Evolutionary conservation across 2,888 invertebrate genomes (phyloP).

Genomic region (Tachina lurida): DNA sequence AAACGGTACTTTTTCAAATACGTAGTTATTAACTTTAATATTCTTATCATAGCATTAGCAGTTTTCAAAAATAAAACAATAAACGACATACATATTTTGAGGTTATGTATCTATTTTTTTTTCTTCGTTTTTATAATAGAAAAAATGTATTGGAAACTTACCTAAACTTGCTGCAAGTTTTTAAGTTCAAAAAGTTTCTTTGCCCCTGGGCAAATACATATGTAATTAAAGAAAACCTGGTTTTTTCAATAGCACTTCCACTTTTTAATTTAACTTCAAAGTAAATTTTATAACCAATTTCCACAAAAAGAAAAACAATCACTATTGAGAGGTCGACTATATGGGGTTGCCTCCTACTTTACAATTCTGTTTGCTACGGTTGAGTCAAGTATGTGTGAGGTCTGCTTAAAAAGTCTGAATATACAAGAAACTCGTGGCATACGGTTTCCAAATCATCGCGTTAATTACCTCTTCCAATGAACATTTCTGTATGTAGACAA

Average conservation of each 20-base stretch:
- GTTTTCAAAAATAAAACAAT: constrained; percentile 45
- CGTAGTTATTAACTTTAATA: not conserved
- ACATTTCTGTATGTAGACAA: not conserved
- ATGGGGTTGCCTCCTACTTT: constrained; percentile 55
- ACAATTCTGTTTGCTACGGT: constrained; percentile 30
- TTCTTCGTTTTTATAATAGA: not conserved
- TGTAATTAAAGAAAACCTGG: not conserved
- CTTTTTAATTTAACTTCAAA: not conserved
- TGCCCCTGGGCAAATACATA: not conserved
- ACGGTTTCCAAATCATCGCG: constrained; percentile 28
- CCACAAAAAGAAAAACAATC: constrained; percentile 10
- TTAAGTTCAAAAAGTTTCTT: constrained; percentile 8
- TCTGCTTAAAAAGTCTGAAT: constrained; percentile 22
- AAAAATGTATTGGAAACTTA: constrained; percentile 33
- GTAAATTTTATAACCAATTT: constrained; percentile 8
- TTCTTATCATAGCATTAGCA: not conserved
- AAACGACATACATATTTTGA: constrained; percentile 41
- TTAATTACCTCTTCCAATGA: constrained; percentile 16
- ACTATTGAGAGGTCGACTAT: constrained; percentile 35
- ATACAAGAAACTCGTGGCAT: constrained; percentile 64
- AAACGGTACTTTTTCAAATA: constrained; percentile 7
- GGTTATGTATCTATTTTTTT: constrained; percentile 44
- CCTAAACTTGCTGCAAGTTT: constrained; percentile 6
- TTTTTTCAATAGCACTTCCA: constrained; percentile 9
- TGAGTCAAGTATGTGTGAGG: constrained; percentile 14